Evolutionary conservation across 2,113 vertebrate species (phyloP).

Genomic region (Saccopteryx leptura): DNA sequence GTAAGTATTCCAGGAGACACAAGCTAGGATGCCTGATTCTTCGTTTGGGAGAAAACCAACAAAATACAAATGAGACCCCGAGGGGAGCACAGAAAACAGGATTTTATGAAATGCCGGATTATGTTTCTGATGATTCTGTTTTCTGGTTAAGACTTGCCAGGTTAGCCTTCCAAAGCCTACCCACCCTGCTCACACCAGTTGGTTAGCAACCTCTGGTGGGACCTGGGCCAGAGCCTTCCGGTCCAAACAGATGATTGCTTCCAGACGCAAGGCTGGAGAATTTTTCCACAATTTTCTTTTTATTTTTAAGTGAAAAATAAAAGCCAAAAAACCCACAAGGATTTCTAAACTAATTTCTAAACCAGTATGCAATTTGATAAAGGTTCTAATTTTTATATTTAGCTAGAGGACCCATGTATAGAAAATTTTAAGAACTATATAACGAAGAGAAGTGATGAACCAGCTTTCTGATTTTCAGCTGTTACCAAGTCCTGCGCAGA

Average conservation of each 20-base stretch:
- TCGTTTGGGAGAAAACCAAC: background rate
- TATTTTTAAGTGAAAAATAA: background rate
- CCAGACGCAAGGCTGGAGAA: background rate
- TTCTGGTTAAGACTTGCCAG: background rate
- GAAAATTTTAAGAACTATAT: background rate
- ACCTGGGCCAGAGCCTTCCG: background rate
- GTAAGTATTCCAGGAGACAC: background rate
- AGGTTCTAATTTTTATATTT: conserved; percentile 50
- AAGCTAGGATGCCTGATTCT: too few relatives aligned
- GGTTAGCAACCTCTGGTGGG: background rate
- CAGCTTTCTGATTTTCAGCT: conserved; percentile 27
- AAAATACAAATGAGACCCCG: background rate
- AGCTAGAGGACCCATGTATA: background rate
- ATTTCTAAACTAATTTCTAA: conserved; percentile 8
- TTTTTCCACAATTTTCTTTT: background rate
- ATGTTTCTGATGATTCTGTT: background rate
- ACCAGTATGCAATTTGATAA: background rate
- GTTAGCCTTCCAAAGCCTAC: background rate
- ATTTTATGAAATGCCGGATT: background rate
- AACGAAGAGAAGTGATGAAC: background rate
- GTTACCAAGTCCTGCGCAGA: background rate
- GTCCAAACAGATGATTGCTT: background rate
- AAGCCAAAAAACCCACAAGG: background rate
- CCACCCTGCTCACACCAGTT: background rate
- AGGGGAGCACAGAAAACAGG: background rate